Base-by-base conservation (phyloP, 1,140 invertebrate genomes). In the Lysiphlebus fabarum region DNA sequence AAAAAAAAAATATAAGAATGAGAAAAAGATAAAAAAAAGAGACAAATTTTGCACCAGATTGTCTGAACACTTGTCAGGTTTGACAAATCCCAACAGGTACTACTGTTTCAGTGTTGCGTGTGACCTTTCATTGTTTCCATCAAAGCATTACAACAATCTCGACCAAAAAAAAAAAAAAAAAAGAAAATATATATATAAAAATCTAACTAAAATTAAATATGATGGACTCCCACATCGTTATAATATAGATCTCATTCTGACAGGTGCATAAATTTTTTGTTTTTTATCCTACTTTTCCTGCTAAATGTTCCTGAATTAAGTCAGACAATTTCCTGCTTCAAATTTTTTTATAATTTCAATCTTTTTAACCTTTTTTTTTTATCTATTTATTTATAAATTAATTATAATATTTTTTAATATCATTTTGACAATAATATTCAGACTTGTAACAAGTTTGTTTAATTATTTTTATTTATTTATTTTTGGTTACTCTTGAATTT, bases 71-170 rank as follows among this genome's bases (percentile, higher is more conserved):
- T 26, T 26, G 17, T 26, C 17, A 26, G 17, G 40, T 9, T 55
- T 66, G 63, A 65, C 62, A 68, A 65, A 62, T 58, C 53, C 17
- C 62, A 58, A 56, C 70, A 72, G 70, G 69, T 70, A 72, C 62
- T 62, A 50, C 60, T 26, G 17, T 26, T 26, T 26, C 17, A 26
- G 17, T 26, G 17, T 26, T 26, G 17, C 65, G 55, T 68, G 72
- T 74, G 72, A 73, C 65, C 65, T 71, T 58, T 62, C 63, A 61
- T 63, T 68, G 59, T 64, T 73, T 59, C 65, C 26, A 63, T 26
- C 17, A 0, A 4, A 45, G 70, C 62, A 72, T 73, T 73, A 72
- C 68, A 65, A 68, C 58, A 64, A 70, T 67, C 65, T 65, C 54
- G 61, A 37, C 47, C 65, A 55, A 38, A n/a, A 26, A 49, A 38